Evolutionary conservation across 2,113 vertebrate species (phyloP), one percentile per base, ranked within the genome.

Genomic region (Geococcyx californianus): DNA sequence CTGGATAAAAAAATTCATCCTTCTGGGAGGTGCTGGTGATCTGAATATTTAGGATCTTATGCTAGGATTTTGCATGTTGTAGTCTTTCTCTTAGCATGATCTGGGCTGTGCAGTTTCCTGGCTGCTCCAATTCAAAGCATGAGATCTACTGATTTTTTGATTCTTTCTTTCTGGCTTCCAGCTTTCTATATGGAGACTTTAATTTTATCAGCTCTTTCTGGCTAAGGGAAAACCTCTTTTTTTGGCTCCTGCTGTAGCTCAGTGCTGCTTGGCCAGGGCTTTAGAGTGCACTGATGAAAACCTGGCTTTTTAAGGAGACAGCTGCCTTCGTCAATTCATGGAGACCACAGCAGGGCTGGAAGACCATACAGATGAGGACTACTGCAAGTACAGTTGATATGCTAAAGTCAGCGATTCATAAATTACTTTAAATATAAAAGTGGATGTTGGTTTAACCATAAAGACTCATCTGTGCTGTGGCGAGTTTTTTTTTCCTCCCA

Each of bases 371-470:
- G 70, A 8, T 54, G 87, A 78, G 62, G 29, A 34, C 74, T 38
- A 5, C 51, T 17, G 75, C 0, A 2, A 29, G 42, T 34, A 11
- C 0, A 1, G 9, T 5, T 62, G 87, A 36, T 74, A 0, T 76
- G 82, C 63, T 51, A 4, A 54, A 62, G 40, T 24, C 81, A 51
- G 24, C 4, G 28, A 31, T 31, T 34, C 28, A 1, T 19, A 24
- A 26, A 51, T 38, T 31, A 17, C 45, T 58, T 38, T 3, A 1
- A 8, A 34, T 54, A 4, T 7, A 19, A 36, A 88, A 11, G 3
- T 21, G 16, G 15, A 11, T 0, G 2, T 56, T 58, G 62, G 29
- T 75, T 93, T 47, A 44, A 66, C 56, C 17, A 7, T 1, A 29
- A 67, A 42, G 64, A 55, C 47, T 67, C 51, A 28, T 4, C 80